Base-by-base conservation (phyloP, 30 jellyfish, hydroid and myxozoan species). In the Morbakka virulenta region DNA sequence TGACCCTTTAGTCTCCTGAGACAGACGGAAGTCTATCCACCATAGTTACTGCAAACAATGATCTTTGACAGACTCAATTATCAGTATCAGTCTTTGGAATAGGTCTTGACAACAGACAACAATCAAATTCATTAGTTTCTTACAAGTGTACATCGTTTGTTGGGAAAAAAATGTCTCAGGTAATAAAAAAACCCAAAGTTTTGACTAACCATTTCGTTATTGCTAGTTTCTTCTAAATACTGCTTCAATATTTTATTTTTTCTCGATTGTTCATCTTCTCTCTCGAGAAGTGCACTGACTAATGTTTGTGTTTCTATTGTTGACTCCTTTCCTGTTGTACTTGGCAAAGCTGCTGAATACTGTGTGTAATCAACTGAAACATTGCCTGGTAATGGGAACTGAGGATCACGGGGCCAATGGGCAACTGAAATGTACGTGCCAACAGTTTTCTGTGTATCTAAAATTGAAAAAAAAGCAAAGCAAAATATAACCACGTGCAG, bases 311-410 rank as follows among this genome's bases (percentile, higher is more conserved):
- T 73, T n/a, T 84, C 52, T 35, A 24, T 88, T 11, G 80, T 17
- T 52, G 84, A 9, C 2, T 35, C 78, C 12, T 48, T 32, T 0
- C 62, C 64, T 35, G 25, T 30, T 3, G 31, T 36, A n/a, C 50
- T 77, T 4, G 70, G 77, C 30, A 67, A 89, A 32, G 87, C 81
- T n/a, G n/a, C n/a, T n/a, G n/a, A n/a, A 67, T 80, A 62, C 47
- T 69, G 89, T 14, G 53, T 66, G 31, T 70, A 74, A 76, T 92
- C 98, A 35, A 92, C 86, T 9, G 88, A 93, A 1, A 81, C 64
- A 77, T 82, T 85, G n/a, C 98, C 98, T 22, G 98, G 96, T 32
- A 92, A 30, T 23, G 98, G 98, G 72, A 71, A 92, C 13, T 85
- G 85, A 4, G 98, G 98, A 68, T 92, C 98, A 85, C 79, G 70